Evolutionary conservation across 2,797 vertebrate species (phyloP).

Genomic region (Macroramphosus scolopax): DNA sequence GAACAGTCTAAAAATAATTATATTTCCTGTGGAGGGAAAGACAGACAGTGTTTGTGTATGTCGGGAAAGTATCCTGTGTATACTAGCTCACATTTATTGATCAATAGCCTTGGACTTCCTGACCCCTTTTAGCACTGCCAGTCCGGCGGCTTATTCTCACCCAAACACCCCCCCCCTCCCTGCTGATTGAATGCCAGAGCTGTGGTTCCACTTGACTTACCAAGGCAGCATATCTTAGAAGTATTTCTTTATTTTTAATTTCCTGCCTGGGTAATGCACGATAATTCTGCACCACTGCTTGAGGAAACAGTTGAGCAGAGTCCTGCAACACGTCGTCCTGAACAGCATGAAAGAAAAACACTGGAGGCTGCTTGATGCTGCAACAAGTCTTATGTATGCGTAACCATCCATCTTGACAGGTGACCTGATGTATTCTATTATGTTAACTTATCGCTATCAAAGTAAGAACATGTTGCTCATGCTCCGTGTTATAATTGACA

Average conservation of each 20-base stretch:
- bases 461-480: neutral
- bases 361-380: no score
- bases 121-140: slow-evolving; percentile 67
- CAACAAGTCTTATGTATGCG: no score
- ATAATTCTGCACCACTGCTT: slow-evolving; percentile 22
- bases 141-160: slow-evolving; percentile 58
- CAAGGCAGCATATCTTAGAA: slow-evolving; percentile 40
- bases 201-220: slow-evolving; percentile 54
- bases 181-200: slow-evolving; percentile 60
- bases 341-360: no score
- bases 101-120: slow-evolving; percentile 58
- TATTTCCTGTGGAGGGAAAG: slow-evolving; percentile 14
- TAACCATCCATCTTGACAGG: no score
- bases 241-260: slow-evolving; percentile 54
- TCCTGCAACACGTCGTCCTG: no score
- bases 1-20: slow-evolving; percentile 6
- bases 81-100: slow-evolving; percentile 57
- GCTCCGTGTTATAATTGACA: no score
- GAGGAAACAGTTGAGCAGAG: slow-evolving; percentile 1
- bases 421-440: slow-evolving; percentile 2
- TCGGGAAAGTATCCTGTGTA: slow-evolving; percentile 31
- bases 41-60: slow-evolving; percentile 24
- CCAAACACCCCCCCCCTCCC: slow-evolving; percentile 32
- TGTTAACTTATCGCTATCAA: slow-evolving; percentile 1
- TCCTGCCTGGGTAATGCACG: slow-evolving; percentile 35